These are phyloP conservation scores for Progne subis DNA, from an alignment of 2,113 vertebrate species.

Conservation along the genomic window DNA sequence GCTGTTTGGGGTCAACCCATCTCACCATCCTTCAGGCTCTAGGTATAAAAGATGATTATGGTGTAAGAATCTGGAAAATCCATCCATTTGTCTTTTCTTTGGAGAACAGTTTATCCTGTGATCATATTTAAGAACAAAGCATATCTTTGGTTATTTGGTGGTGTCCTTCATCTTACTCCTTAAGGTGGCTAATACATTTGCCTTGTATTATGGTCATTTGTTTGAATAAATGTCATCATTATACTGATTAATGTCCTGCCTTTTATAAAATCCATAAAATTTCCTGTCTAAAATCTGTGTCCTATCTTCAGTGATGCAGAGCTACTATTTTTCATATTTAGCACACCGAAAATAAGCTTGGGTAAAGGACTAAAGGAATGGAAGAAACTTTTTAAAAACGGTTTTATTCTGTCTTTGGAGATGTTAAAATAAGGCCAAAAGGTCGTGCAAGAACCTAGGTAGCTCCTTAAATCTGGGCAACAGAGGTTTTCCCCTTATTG, in stretches of 20 bases:
- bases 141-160: neutral
- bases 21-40: neutral
- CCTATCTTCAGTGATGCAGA: slow-evolving; percentile 13
- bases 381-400: neutral
- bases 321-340: slow-evolving; percentile 23
- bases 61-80: neutral
- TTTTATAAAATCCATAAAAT: slow-evolving; percentile 26
- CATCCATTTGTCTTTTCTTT: neutral
- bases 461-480: neutral
- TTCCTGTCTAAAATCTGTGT: slow-evolving; percentile 25
- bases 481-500: neutral
- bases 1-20: neutral
- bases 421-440: neutral
- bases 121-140: neutral
- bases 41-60: neutral
- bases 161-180: neutral
- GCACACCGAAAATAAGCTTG: neutral
- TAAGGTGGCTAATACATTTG: slow-evolving; percentile 21
- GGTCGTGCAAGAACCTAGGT: neutral
- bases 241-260: slow-evolving; percentile 25
- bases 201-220: slow-evolving; percentile 11
- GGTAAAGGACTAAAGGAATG: neutral
- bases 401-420: neutral
- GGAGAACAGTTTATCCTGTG: neutral
- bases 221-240: slow-evolving; percentile 45